Conservation (phyloP, 2,113 vertebrate species). For the Rafetus swinhoei region DNA sequence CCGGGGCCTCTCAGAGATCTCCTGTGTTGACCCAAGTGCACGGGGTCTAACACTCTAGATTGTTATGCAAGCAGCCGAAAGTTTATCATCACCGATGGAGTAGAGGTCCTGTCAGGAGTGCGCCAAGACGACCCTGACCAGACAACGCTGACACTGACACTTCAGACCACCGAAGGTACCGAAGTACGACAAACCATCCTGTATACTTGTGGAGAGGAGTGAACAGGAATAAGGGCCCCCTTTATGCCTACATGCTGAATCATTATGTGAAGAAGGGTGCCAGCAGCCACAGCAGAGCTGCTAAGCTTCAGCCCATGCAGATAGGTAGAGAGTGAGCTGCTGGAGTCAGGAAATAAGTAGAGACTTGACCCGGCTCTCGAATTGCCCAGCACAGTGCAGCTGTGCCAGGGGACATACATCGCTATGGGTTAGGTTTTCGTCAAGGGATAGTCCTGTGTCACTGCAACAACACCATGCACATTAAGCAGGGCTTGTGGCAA, state of each 20-base stretch:
- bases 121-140: too few relatives aligned
- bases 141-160: too few relatives aligned
- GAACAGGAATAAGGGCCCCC: neutral
- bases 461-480: neutral
- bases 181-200: neutral
- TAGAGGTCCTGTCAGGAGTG: too few relatives aligned
- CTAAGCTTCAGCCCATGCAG: neutral
- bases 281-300: neutral
- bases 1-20: too few relatives aligned
- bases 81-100: too few relatives aligned
- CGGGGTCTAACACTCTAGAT: too few relatives aligned
- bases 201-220: neutral
- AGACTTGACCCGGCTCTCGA: rapidly evolving
- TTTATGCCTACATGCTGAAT: neutral
- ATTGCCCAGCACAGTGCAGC: neutral
- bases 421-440: neutral
- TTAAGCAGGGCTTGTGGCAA: neutral
- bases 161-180: too few relatives aligned
- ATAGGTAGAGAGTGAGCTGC: neutral
- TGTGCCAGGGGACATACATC: neutral
- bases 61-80: too few relatives aligned
- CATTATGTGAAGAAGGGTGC: neutral
- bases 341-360: neutral
- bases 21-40: too few relatives aligned
- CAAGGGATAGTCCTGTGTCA: too few relatives aligned